Evolutionary conservation across 1,140 invertebrate species (phyloP).

Genomic region (Lucilia sericata): DNA sequence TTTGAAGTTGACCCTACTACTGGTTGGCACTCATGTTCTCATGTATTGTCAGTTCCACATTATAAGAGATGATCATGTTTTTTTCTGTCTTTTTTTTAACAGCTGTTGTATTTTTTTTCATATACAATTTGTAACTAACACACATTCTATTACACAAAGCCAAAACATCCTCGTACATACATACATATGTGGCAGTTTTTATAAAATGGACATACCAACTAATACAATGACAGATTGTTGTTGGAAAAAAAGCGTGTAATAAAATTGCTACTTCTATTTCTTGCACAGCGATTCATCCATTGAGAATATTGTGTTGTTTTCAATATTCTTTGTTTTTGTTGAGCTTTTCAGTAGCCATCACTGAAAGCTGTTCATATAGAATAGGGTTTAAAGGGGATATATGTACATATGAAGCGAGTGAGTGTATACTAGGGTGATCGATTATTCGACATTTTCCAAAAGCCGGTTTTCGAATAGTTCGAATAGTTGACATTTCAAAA

Average conservation of each 20-base stretch:
- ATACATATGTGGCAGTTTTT: no score
- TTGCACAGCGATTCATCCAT: background rate
- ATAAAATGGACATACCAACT: background rate
- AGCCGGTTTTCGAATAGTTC: no score
- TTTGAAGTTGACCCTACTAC: background rate
- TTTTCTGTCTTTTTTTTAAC: background rate
- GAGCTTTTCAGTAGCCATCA: background rate
- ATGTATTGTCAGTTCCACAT: background rate
- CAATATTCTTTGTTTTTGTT: background rate
- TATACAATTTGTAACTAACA: background rate
- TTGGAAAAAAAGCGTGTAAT: background rate
- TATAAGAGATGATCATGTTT: background rate
- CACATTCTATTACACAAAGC: background rate
- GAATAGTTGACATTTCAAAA: no score
- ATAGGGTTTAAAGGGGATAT: background rate
- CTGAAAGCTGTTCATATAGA: background rate
- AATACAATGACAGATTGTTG: constrained; percentile 17
- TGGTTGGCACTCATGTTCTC: background rate
- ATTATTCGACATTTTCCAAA: no score
- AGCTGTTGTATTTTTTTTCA: background rate
- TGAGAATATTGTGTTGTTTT: background rate
- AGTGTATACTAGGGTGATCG: background rate
- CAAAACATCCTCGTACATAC: no score
- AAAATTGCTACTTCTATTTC: background rate
- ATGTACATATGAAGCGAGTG: no score